Base-by-base conservation (phyloP, 2,113 vertebrate genomes). In the Pristiophorus japonicus region DNA sequence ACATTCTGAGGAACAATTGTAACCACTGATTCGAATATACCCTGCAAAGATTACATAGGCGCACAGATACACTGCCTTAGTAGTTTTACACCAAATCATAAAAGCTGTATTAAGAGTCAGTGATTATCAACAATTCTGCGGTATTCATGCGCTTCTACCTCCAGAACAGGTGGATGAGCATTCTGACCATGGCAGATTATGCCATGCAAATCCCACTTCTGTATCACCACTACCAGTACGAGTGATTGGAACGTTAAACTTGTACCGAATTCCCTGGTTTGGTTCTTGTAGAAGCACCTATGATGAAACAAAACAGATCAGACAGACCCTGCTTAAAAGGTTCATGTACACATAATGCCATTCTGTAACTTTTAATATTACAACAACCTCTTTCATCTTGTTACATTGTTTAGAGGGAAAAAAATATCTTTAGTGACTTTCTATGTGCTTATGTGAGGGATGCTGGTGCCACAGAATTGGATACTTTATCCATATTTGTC, bases 231-330 rank as follows among this genome's bases (percentile, higher is more conserved):
- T 99, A 96, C 99, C 99, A 12, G 98, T 98, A 27, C 98, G 98
- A 97, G 98, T 97, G 97, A 99, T 99, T 84, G 99, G 99, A 96
- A 99, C 98, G 70, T 98, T 99, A 98, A 99, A 99, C 96, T 98
- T 99, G 98, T 99, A 99, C 87, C 97, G 98, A 97, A 99, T 99
- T 96, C 99, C 99, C 97, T 98, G 97, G 97, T 99, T 99, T 97
- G 99, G 98, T 96, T 99, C 99, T 97, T 99, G 99, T 95, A 99
- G 98, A 85, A 99, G 98, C 97, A 99, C 98, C 99, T 99, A 98
- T 95, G 93, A 90, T 7, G 51, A 95, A 95, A 84, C 62, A 65
- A 84, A 84, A 27, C 62, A 85, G 22, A 45, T 95, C 59, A 95
- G 55, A 90, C 3, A 85, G 62, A 42, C n/a, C 88, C 62, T 38